phyloP scores from a whole-genome alignment of 2,113 vertebrate species.

The Speoplatyrhinus poulsoni region DNA sequence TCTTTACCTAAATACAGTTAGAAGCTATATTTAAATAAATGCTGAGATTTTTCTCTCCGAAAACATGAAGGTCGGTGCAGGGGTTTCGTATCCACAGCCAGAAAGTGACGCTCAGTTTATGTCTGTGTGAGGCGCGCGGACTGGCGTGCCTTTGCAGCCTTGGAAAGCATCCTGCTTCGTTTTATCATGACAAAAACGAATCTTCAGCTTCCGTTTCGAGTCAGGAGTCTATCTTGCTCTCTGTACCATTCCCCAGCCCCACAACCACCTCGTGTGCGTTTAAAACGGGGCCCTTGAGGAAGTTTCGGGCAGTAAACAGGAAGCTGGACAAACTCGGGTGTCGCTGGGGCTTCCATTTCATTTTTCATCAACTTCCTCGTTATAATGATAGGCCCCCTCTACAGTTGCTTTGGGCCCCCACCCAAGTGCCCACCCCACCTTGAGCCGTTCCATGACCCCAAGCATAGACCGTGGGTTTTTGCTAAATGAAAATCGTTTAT shows the following conservation, averaged over 20 bases:
- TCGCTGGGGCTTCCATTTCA: constrained; percentile 71
- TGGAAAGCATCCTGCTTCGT: constrained; percentile 1
- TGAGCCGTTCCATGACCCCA: neutral
- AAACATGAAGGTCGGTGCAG: neutral
- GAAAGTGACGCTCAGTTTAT: neutral
- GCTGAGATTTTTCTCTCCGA: neutral
- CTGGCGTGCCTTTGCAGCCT: neutral
- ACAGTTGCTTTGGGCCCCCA: constrained; percentile 20
- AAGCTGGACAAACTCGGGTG: constrained; percentile 79
- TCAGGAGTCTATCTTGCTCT: neutral
- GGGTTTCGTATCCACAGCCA: neutral
- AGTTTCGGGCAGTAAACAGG: constrained; percentile 89
- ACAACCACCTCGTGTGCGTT: neutral
- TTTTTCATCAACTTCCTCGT: constrained; percentile 83
- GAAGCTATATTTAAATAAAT: too few relatives aligned
- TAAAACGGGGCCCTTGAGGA: constrained; percentile 66
- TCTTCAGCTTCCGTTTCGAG: constrained; percentile 15
- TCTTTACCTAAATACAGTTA: too few relatives aligned
- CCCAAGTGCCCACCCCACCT: neutral
- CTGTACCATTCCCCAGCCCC: neutral
- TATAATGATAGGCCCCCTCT: constrained; percentile 63
- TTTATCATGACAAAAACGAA: constrained; percentile 3
- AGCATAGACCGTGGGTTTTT: constrained; percentile 5
- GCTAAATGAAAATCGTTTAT: constrained; percentile 23
- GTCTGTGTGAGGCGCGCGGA: constrained; percentile 14